Conservation (phyloP, 2,888 invertebrate genomes). For the Parthenolecanium corni region DNA sequence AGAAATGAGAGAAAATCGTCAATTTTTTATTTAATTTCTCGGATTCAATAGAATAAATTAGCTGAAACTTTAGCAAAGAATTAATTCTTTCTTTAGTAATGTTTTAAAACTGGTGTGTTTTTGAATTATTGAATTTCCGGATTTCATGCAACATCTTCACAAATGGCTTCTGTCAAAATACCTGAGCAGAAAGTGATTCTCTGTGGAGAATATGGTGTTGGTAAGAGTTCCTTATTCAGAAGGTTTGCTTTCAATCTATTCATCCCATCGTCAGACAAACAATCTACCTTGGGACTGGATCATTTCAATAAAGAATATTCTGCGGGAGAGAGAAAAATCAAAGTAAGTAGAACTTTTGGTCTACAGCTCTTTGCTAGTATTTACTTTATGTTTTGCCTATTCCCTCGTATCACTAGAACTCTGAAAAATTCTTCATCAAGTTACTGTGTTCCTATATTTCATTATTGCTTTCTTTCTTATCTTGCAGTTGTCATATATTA, state of each 20-base stretch:
- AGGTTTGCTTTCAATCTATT: conserved; percentile 83
- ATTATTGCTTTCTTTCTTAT: too few relatives aligned
- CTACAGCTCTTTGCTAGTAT: neutral
- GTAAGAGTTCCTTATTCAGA: conserved; percentile 85
- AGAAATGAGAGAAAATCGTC: too few relatives aligned
- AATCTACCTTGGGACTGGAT: conserved; percentile 82
- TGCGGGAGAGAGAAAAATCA: conserved; percentile 62
- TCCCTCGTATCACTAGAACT: too few relatives aligned
- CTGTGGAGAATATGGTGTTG: conserved; percentile 91
- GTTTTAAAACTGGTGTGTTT: too few relatives aligned
- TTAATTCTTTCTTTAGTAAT: too few relatives aligned
- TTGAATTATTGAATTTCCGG: too few relatives aligned
- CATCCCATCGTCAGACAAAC: conserved; percentile 66
- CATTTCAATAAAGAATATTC: conserved; percentile 73
- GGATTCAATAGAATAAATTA: too few relatives aligned
- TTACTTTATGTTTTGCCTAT: too few relatives aligned
- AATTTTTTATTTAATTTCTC: too few relatives aligned
- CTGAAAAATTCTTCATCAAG: too few relatives aligned
- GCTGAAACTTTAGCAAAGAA: too few relatives aligned
- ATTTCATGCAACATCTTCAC: neutral
- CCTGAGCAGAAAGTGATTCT: conserved; percentile 85
- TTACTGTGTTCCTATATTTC: neutral
- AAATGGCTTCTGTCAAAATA: conserved; percentile 68
- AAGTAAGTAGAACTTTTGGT: conserved; percentile 45
- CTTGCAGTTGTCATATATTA: too few relatives aligned